phyloP scores from a whole-genome alignment of 2,888 invertebrate genomes.

The Periphyllus acericola region DNA sequence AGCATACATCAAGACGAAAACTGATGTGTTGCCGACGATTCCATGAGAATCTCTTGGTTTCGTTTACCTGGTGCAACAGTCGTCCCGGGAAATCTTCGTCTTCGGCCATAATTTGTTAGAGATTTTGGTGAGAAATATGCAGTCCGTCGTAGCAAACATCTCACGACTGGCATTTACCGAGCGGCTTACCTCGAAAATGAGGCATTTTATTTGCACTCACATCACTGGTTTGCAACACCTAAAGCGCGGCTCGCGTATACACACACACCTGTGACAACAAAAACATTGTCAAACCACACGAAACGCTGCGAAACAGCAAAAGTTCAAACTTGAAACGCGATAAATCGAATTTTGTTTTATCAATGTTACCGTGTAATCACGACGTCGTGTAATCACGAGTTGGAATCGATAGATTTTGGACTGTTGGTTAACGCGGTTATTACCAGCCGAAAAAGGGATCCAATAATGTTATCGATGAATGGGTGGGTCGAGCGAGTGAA shows the following conservation, averaged over 20 bases:
- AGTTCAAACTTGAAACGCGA: background rate
- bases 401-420: background rate
- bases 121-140: background rate
- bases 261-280: background rate
- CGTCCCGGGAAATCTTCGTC: conserved; percentile 71
- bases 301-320: background rate
- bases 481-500: background rate
- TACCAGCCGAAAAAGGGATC: too few species aligned
- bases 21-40: background rate
- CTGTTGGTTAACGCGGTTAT: too few species aligned
- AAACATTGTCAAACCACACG: too few species aligned
- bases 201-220: conserved; percentile 45
- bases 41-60: background rate
- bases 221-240: background rate
- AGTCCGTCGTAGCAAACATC: conserved; percentile 23
- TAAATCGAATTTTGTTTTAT: conserved; percentile 2
- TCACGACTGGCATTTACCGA: background rate
- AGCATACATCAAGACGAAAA: background rate
- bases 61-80: conserved; percentile 69
- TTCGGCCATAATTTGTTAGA: conserved; percentile 61
- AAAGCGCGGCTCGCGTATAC: background rate
- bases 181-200: conserved; percentile 38
- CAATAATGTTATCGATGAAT: too few species aligned
- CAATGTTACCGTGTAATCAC: background rate
- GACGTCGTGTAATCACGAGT: background rate